Evolutionary conservation across 2,113 vertebrate species (phyloP), one percentile per base, ranked within the genome.

Genomic region (Puntigrus tetrazona): DNA sequence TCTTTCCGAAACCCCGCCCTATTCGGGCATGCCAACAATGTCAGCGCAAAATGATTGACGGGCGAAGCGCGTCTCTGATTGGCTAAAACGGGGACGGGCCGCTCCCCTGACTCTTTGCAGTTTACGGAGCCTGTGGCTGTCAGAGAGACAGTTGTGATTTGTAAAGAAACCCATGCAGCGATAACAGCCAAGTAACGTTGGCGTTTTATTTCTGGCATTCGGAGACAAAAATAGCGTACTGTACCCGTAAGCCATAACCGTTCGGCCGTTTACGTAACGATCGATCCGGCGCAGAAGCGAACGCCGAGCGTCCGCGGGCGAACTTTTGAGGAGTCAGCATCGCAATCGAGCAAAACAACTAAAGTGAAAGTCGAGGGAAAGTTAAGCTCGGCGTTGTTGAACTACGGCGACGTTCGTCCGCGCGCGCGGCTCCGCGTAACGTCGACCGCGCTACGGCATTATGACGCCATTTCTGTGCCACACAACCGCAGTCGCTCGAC

Each of bases 381-480:
- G 77, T 79, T 43, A 61, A 63, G 18, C 36, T 47, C 50, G 5
- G 16, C 20, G 5, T 18, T 7, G 52, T 29, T 65, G 73, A 70
- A 67, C 55, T 72, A 52, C 36, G 72, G 22, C 6, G 3, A 41
- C 41, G 9, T 22, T 55, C 82, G 61, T 43, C 55, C n/a, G 74
- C 2, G 20, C 5, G 72, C 74, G 67, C 57, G 86, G 84, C 80
- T 87, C 84, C 79, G 84, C 89, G 69, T 85, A 84, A 88, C 86
- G 82, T 87, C 90, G 92, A 90, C 90, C 75, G 90, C 90, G 84
- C 89, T 83, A 92, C 92, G 88, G 92, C 92, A 89, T 89, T 88
- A 93, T 94, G 94, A 95, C 94, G 94, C 94, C 94, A 95, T 95
- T 95, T 94, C 93, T 93, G 89, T 87, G 78, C 78, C 85, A 89